Base-by-base conservation (phyloP, 2,888 invertebrate genomes). In the Pristionchus arcanus region DNA sequence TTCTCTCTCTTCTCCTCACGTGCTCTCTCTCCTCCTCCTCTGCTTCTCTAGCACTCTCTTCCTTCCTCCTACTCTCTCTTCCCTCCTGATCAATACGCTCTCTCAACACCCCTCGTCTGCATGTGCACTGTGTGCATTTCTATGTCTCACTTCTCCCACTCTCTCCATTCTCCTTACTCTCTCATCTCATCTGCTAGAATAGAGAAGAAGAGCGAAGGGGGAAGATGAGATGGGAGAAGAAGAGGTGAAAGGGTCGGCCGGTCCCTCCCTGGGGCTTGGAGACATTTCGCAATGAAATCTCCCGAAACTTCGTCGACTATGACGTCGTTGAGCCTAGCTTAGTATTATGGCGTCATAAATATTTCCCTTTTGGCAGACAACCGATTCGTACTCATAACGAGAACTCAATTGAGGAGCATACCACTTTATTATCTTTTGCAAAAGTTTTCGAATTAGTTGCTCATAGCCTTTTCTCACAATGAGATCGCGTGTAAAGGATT, bases 31-130 rank as follows among this genome's bases (percentile, higher is more conserved):
- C 9, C 4, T n/a, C 84, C 59, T 7, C 25, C 55, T 11, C 84
- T 49, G 59, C 28, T 19, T 34, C 84, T 59, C 83, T 83, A 4
- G 9, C 84, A 25, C 84, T 85, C 84, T 63, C 84, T 85, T 25
- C 59, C 34, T 34, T 49, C 25, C 63, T 9, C 63, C 3, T 9
- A 25, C 49, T 53, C 81, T n/a, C 59, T 31, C 9, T 25, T 16
- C 59, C 55, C 59, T 85, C 84, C 84, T 59, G 34, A 85, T 85
- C 59, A 49, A 85, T 85, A 59, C 84, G 21, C 84, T 85, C 84
- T 84, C 84, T 85, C 84, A 55, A 59, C 84, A 85, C 84, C 55
- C 83, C 31, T 28, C n/a, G n/a, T 25, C 28, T 63, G 59, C 84
- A 85, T 37, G 37, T 85, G 84, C 84, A 59, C 84, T 85, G 25